Percentiles rank a stretch among this genome's conserved stretches.
Conservation (phyloP, 2,888 invertebrate species). For the Caenorhabditis doughertyi region DNA sequence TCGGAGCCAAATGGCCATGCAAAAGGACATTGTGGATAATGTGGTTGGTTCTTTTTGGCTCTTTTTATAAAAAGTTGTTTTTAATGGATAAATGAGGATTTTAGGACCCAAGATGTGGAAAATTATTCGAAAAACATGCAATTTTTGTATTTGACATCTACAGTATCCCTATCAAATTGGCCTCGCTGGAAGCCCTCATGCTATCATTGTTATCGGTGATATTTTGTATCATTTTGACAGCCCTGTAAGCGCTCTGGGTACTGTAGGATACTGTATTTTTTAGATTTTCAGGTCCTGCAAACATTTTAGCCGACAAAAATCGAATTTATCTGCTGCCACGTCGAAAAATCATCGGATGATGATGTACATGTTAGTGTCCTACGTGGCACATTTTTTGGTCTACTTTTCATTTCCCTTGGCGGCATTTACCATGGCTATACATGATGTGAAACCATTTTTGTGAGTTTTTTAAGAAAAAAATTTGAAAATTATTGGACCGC, state of each 20-base stretch:
- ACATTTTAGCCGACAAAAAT: constrained; percentile 33
- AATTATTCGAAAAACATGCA: constrained; percentile 42
- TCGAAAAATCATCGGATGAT: constrained; percentile 60
- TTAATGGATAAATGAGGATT: no score
- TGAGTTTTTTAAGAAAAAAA: constrained; percentile 17
- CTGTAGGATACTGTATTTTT: no score
- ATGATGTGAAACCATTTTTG: constrained; percentile 42
- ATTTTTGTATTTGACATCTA: constrained; percentile 46
- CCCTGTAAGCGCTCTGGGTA: no score
- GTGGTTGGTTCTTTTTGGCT: no score
- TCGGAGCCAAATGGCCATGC: constrained; percentile 13
- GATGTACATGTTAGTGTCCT: constrained; percentile 54
- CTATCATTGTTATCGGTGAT: constrained; percentile 26
- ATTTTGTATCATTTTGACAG: constrained; percentile 32
- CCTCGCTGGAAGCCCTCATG: constrained; percentile 34
- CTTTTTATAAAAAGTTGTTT: no score
- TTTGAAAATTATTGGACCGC: neutral
- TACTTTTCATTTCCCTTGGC: constrained; percentile 49
- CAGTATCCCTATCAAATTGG: constrained; percentile 34
- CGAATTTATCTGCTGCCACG: neutral
- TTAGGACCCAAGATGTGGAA: constrained; percentile 15
- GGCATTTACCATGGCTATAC: constrained; percentile 33
- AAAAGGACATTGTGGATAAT: constrained; percentile 8
- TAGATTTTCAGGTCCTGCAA: constrained; percentile 43
- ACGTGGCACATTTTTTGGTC: constrained; percentile 49